phyloP scores from a whole-genome alignment of 2,113 vertebrate genomes.

The Origma solitaria region DNA sequence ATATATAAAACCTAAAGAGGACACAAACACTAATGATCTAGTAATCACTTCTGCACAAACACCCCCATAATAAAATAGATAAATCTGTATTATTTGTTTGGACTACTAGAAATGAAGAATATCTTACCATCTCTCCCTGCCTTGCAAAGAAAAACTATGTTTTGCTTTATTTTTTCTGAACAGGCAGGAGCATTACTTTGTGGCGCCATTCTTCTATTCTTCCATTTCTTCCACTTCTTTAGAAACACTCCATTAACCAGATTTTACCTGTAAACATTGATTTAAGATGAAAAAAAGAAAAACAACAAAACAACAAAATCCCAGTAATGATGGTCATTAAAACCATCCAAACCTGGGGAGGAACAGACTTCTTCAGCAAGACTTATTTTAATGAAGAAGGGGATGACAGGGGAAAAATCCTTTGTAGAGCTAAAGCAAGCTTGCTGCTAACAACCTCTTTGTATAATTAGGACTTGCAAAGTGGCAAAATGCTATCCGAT shows the following conservation, averaged over 20 bases:
- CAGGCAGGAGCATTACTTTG: background rate
- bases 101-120: background rate
- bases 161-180: background rate
- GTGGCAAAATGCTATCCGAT: slow-evolving; percentile 26
- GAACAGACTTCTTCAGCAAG: background rate
- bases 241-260: background rate
- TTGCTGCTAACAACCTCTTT: slow-evolving; percentile 2
- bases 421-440: background rate
- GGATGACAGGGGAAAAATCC: background rate
- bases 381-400: background rate
- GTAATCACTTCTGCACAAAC: background rate
- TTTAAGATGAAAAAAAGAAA: background rate
- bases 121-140: background rate
- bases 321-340: background rate
- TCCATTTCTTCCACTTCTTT: too few relatives aligned
- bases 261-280: background rate
- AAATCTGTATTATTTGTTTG: background rate
- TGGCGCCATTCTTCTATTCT: background rate
- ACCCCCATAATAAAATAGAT: background rate
- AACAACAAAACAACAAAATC: background rate
- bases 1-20: background rate
- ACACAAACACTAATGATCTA: background rate
- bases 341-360: background rate
- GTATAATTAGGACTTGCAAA: slow-evolving; percentile 14
- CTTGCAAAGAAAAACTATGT: background rate